Evolutionary conservation across 1,140 invertebrate species (phyloP).

Genomic region (Papilio aristodemus): DNA sequence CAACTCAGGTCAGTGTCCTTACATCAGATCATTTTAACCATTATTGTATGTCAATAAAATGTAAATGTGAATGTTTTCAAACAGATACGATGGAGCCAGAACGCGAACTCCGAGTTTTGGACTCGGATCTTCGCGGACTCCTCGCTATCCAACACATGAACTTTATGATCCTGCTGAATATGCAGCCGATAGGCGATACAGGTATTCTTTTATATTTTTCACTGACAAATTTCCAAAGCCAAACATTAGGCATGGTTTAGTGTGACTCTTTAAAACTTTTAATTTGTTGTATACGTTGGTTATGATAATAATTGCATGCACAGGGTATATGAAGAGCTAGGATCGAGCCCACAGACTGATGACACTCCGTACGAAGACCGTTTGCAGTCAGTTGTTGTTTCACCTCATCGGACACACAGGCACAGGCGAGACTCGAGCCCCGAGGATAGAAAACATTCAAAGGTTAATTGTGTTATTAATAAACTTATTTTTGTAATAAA

Average conservation of each 20-base stretch:
- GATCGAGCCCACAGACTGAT: conserved; percentile 70
- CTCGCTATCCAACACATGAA: conserved; percentile 67
- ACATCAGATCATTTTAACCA: background rate
- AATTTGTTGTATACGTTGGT: background rate
- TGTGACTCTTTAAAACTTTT: background rate
- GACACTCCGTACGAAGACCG: conserved; percentile 67
- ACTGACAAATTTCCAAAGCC: background rate
- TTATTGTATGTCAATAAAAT: background rate
- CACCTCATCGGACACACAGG: conserved; percentile 65
- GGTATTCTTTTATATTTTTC: conserved; percentile 46
- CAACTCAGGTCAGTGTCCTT: conserved; percentile 50
- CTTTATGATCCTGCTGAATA: conserved; percentile 74
- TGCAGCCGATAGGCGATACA: conserved; percentile 76
- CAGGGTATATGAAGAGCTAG: conserved; percentile 73
- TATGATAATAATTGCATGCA: background rate
- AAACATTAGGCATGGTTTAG: background rate
- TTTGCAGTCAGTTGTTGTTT: conserved; percentile 72
- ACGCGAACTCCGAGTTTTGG: conserved; percentile 68
- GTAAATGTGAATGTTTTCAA: conserved; percentile 9
- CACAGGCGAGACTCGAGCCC: conserved; percentile 72
- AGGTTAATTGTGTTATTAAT: conserved; percentile 51
- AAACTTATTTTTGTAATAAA: background rate
- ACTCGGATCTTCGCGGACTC: conserved; percentile 63
- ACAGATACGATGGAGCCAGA: conserved; percentile 69
- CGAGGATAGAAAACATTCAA: conserved; percentile 72